Base-by-base conservation (phyloP, 2,797 vertebrate species). In the Botia almorhae region DNA sequence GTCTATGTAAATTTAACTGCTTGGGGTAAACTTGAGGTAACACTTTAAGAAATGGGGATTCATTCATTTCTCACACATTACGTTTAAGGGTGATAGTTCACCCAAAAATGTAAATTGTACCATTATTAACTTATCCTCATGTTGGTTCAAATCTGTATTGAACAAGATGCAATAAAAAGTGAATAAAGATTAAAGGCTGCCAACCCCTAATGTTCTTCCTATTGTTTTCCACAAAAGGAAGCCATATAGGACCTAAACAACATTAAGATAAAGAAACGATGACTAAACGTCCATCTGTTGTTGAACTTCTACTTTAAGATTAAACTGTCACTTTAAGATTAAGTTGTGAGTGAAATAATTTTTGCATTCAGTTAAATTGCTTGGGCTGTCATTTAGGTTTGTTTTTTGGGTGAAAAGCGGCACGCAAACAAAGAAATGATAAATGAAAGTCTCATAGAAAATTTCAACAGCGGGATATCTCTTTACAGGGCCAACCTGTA, bases 401-500 rank as follows among this genome's bases (percentile, higher is more conserved):
- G 60, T 19, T 14, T 65, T 26, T 8, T 13, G 23, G 23, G 13
- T 61, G 13, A 19, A 14, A 74, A 16, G 50, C 21, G 33, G 7
- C 0, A 64, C 6, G 3, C 11, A 11, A 17, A 7, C 36, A 73
- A 8, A 36, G 53, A 73, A 36, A 43, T 43, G 33, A 67, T 23
- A 16, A 53, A 53, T 4, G 2, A 63, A 74, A 67, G 7, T 69
- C 61, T 56, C 14, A 46, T 5, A 12, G 10, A 21, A 67, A 4
- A 17, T 3, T 17, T n/a, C 39, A 61, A 53, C 39, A 11, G 8
- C 29, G 23, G 29, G 26, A n/a, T 43, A 29, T 76, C 43, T 75
- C 39, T 74, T 26, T 79, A 16, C 21, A 43, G 36, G 64, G 16
- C 67, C 43, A 65, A 5, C 55, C 65, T 65, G 55, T 68, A 43